These are phyloP conservation scores for Ligdia adustata DNA, from an alignment of 2,888 invertebrate genomes.

Conservation along the genomic window DNA sequence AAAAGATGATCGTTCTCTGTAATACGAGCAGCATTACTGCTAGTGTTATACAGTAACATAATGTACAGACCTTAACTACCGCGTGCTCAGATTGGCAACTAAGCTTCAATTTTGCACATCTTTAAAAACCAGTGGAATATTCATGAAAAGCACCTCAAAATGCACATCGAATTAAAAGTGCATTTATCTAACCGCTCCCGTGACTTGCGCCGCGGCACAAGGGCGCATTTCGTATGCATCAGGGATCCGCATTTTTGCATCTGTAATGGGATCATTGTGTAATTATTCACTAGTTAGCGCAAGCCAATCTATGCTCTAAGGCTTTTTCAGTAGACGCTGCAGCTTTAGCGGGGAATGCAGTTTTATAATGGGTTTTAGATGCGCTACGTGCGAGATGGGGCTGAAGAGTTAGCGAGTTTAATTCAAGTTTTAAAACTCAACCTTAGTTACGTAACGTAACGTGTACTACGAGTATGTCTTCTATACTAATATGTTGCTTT, in stretches of 20 bases:
- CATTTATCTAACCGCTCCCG: constrained; percentile 19
- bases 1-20: too few species aligned
- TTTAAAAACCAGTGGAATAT: constrained; percentile 14
- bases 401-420: not conserved
- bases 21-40: too few species aligned
- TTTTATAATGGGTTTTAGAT: constrained; percentile 26
- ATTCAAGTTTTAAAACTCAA: not conserved
- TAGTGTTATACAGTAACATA: too few species aligned
- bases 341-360: constrained; percentile 45
- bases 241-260: constrained; percentile 77
- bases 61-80: too few species aligned
- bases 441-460: too few species aligned
- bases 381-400: constrained; percentile 28
- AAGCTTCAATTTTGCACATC: not conserved
- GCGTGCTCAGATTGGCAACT: not conserved
- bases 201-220: constrained; percentile 50
- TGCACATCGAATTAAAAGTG: constrained; percentile 15
- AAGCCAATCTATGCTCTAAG: constrained; percentile 61
- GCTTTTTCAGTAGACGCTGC: constrained; percentile 44
- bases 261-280: constrained; percentile 79
- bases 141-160: constrained; percentile 7
- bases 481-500: too few species aligned
- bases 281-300: constrained; percentile 80
- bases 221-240: constrained; percentile 72
- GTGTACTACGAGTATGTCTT: too few species aligned